These are phyloP conservation scores for Himantopus leucocephalus DNA, from an alignment of 2,113 vertebrate genomes.

Conservation along the genomic window DNA sequence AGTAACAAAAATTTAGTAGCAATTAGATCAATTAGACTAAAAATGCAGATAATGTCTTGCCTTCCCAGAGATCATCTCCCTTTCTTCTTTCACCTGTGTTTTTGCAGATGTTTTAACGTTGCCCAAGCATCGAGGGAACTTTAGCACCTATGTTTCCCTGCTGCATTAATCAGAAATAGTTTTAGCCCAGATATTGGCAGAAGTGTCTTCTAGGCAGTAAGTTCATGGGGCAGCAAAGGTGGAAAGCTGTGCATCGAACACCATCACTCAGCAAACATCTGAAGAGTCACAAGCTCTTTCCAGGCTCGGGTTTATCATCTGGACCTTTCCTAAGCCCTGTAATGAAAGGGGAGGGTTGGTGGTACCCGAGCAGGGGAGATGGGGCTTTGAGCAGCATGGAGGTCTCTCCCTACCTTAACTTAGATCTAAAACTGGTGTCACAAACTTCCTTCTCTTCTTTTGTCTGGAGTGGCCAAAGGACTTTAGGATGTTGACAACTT, in stretches of 20 bases:
- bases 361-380: neutral
- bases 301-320: neutral
- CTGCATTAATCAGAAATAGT: neutral
- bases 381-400: neutral
- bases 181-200: neutral
- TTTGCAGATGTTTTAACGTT: neutral
- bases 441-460: neutral
- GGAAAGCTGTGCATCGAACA: neutral
- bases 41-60: neutral
- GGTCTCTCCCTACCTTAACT: neutral
- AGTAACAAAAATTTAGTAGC: neutral
- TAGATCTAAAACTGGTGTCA: neutral
- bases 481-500: neutral
- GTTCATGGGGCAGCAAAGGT: neutral
- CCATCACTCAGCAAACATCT: neutral
- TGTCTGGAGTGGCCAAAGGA: neutral
- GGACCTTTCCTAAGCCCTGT: neutral
- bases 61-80: neutral
- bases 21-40: neutral
- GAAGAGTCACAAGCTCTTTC: neutral
- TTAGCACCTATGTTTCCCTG: neutral
- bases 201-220: neutral
- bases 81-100: neutral
- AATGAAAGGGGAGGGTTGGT: neutral
- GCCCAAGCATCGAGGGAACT: neutral